These are phyloP conservation scores for Amphimallon solstitiale DNA, from an alignment of 2,888 invertebrate genomes.

Conservation along the genomic window DNA sequence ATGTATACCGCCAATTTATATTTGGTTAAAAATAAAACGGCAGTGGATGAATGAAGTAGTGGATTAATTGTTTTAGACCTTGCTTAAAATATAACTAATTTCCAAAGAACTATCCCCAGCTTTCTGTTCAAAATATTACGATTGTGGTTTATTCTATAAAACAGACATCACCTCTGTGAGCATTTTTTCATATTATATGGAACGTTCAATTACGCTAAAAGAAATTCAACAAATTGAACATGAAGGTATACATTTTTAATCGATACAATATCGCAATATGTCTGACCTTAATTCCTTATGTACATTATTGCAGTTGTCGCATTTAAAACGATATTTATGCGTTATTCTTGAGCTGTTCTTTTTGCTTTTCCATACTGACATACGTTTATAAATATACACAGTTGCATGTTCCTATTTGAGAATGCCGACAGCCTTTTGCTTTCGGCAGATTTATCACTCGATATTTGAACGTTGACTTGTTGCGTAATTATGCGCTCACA, in stretches of 20 bases:
- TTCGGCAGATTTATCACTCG: conserved; percentile 24
- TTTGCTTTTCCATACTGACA: conserved; percentile 5
- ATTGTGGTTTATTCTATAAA: no score
- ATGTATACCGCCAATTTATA: no score
- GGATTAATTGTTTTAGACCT: no score
- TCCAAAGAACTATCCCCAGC: no score
- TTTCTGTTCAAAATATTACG: no score
- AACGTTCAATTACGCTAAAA: conserved; percentile 4
- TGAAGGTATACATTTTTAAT: conserved; percentile 18
- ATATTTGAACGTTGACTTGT: conserved; percentile 10
- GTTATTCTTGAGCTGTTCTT: background rate
- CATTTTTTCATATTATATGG: background rate
- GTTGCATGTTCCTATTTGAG: background rate
- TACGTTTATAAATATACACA: background rate
- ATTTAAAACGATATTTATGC: conserved; percentile 24
- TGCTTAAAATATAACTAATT: no score
- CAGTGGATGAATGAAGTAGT: no score
- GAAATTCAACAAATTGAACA: background rate
- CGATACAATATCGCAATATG: conserved; percentile 10
- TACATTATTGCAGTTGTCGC: conserved; percentile 21
- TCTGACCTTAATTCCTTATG: conserved; percentile 9
- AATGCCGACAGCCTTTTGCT: conserved; percentile 13
- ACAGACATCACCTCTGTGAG: no score
- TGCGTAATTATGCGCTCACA: conserved; percentile 15
- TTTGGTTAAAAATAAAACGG: no score